Evolutionary conservation across 2,888 invertebrate genomes (phyloP).

Genomic region (Stenichneumon culpator): DNA sequence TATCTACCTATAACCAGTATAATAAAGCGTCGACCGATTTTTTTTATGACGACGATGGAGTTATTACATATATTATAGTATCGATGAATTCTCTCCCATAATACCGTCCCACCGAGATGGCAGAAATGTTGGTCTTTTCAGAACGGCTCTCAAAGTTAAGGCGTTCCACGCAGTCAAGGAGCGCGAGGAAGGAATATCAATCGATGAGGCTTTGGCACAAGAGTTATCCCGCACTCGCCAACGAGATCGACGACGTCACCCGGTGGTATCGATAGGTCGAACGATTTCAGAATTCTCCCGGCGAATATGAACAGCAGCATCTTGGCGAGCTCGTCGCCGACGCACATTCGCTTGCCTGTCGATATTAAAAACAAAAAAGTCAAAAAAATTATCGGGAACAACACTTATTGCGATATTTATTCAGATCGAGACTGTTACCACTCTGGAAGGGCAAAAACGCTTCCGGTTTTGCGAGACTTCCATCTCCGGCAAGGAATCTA

Average conservation of each 20-base stretch:
- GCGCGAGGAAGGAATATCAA: slow-evolving; percentile 83
- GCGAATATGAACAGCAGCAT: slow-evolving; percentile 90
- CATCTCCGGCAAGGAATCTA: slow-evolving; percentile 89
- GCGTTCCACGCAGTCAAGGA: slow-evolving; percentile 6
- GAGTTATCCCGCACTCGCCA: slow-evolving; percentile 91
- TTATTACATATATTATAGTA: slow-evolving; percentile 29
- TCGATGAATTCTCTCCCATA: slow-evolving; percentile 18
- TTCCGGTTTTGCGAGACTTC: slow-evolving; percentile 88
- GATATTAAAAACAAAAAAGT: slow-evolving; percentile 33
- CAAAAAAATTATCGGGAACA: not conserved
- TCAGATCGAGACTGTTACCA: slow-evolving; percentile 86
- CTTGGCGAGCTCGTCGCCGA: slow-evolving; percentile 93
- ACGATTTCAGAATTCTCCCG: slow-evolving; percentile 88
- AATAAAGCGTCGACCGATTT: too few species aligned
- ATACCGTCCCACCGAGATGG: not conserved
- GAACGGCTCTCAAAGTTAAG: slow-evolving; percentile 45
- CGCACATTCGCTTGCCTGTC: slow-evolving; percentile 93
- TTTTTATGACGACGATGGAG: slow-evolving; percentile 20
- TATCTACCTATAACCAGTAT: too few species aligned
- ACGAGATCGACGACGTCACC: slow-evolving; percentile 87
- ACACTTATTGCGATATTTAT: not conserved
- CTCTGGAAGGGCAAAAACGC: slow-evolving; percentile 94
- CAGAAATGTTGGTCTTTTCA: slow-evolving; percentile 2
- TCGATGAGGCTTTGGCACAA: slow-evolving; percentile 88
- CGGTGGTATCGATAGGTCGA: slow-evolving; percentile 84